These are phyloP conservation scores for Helarctos malayanus DNA, from an alignment of 2,797 vertebrate genomes.

Conservation along the genomic window DNA sequence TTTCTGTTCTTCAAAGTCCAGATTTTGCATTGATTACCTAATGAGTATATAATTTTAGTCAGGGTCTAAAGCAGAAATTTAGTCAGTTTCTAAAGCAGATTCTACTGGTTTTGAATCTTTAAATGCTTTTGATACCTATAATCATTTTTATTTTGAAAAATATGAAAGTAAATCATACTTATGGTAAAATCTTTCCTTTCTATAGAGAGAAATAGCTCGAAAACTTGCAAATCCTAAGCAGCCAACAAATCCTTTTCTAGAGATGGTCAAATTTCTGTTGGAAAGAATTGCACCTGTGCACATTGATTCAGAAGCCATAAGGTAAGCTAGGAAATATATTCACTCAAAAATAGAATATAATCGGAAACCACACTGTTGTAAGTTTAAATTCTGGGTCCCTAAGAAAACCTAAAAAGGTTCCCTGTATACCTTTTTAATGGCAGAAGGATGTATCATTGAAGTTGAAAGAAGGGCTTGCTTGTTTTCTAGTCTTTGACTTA, in stretches of 20 bases:
- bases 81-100: neutral
- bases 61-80: neutral
- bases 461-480: neutral
- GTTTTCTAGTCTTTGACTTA: neutral
- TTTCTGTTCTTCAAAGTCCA: neutral
- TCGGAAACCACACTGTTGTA: neutral
- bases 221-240: constrained; percentile 99
- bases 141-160: constrained; percentile 48
- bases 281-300: constrained; percentile 99
- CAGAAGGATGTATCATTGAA: neutral
- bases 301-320: constrained; percentile 99
- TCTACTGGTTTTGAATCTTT: constrained; percentile 22
- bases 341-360: constrained; percentile 9
- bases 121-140: neutral
- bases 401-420: neutral
- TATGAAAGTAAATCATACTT: constrained; percentile 61
- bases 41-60: constrained; percentile 3
- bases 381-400: neutral
- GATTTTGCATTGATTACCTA: neutral
- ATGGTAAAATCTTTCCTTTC: constrained; percentile 75
- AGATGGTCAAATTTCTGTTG: constrained; percentile 99
- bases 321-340: constrained; percentile 88
- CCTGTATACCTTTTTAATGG: neutral
- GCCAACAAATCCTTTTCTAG: constrained; percentile 99
- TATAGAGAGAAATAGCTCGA: constrained; percentile 97